Conservation (phyloP, 2,113 vertebrate genomes). For the Actenoides hombroni region DNA sequence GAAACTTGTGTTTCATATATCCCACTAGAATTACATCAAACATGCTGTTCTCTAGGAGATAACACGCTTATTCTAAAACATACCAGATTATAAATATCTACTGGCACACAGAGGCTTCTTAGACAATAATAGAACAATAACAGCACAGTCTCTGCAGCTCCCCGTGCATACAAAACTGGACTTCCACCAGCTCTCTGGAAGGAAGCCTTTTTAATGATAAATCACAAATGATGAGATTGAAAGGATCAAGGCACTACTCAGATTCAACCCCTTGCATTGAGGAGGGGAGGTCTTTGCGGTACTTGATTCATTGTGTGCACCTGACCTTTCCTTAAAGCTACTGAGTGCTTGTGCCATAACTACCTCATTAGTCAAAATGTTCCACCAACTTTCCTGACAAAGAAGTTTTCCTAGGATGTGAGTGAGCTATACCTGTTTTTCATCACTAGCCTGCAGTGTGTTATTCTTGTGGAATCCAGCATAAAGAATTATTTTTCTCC, state of each 20-base stretch:
- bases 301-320: background rate
- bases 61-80: constrained; percentile 16
- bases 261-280: constrained; percentile 28
- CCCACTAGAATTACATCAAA: constrained; percentile 38
- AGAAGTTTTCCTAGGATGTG: background rate
- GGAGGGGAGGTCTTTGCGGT: background rate
- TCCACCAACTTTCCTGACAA: background rate
- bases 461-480: background rate
- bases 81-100: constrained; percentile 54
- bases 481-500: background rate
- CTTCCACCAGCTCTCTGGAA: background rate
- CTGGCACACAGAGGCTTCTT: background rate
- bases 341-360: background rate
- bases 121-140: constrained; percentile 31
- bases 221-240: background rate
- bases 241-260: background rate
- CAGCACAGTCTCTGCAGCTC: fast-evolving
- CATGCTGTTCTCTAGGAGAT: constrained; percentile 49
- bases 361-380: constrained; percentile 3
- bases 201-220: background rate
- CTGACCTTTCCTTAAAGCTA: constrained; percentile 4
- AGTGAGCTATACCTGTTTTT: background rate
- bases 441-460: background rate
- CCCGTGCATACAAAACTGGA: background rate
- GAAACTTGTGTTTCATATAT: constrained; percentile 1